phyloP scores from a whole-genome alignment of 2,113 vertebrate genomes.

The Dasyurus viverrinus region DNA sequence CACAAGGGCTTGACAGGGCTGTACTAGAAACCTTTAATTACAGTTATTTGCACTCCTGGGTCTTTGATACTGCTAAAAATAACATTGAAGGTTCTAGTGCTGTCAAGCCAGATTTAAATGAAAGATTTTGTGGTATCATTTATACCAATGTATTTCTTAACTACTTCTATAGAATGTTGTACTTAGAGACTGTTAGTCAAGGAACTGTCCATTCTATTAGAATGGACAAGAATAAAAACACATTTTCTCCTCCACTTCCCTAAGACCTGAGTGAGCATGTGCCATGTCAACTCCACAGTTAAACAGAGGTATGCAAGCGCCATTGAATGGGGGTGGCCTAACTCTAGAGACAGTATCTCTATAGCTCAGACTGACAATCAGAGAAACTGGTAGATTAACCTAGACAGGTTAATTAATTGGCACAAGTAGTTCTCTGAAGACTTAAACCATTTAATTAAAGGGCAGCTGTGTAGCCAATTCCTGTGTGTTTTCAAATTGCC shows the following conservation, averaged over 20 bases:
- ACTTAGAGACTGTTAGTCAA: conserved; percentile 33
- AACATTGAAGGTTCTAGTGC: conserved; percentile 52
- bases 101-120: conserved; percentile 70
- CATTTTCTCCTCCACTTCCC: background rate
- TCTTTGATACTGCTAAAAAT: conserved; percentile 64
- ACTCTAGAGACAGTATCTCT: background rate
- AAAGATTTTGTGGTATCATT: conserved; percentile 38
- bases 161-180: conserved; percentile 53
- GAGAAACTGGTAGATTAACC: background rate
- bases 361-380: background rate
- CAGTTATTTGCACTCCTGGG: conserved; percentile 78
- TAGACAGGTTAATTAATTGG: background rate
- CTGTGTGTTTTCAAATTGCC: background rate
- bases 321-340: conserved; percentile 6
- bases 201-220: background rate
- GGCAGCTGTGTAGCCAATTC: background rate
- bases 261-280: background rate
- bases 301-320: background rate
- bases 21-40: conserved; percentile 87
- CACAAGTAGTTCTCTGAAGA: background rate
- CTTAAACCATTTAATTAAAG: background rate
- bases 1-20: conserved; percentile 83
- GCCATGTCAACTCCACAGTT: conserved; percentile 38
- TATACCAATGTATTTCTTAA: conserved; percentile 53
- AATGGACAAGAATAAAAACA: background rate